Percentiles rank a stretch among this genome's conserved stretches.
Conservation (phyloP, 2,797 vertebrate genomes). For the Oryzias sinensis region DNA sequence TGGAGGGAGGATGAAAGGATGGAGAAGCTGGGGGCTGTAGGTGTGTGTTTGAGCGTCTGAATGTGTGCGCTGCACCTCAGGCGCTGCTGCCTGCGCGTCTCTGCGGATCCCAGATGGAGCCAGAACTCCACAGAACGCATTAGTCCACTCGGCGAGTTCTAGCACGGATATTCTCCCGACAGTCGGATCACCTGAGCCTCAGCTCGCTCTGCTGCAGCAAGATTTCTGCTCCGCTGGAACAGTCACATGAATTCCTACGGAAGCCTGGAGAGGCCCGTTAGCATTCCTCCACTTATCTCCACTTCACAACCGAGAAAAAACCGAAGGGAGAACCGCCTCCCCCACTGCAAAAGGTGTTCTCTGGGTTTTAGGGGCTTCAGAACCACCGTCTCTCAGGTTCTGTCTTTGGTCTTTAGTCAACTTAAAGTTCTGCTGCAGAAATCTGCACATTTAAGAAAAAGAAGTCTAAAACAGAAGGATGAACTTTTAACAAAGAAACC, state of each 20-base stretch:
- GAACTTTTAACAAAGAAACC: too few species aligned
- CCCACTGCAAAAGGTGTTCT: conserved; percentile 12
- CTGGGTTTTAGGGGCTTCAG: neutral
- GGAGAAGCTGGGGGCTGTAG: conserved; percentile 19
- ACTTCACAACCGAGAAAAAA: conserved; percentile 12
- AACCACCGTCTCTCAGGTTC: conserved; percentile 33
- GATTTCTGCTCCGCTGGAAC: conserved; percentile 49
- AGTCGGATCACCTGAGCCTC: conserved; percentile 68
- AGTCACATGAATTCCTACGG: conserved; percentile 33
- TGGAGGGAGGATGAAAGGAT: conserved; percentile 42
- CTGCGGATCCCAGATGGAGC: conserved; percentile 71
- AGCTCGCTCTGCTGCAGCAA: conserved; percentile 32
- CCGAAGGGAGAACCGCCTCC: conserved; percentile 16
- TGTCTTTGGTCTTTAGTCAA: too few species aligned
- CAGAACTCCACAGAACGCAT: conserved; percentile 65
- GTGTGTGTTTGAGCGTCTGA: conserved; percentile 22
- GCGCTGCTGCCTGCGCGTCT: conserved; percentile 49
- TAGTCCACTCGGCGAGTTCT: conserved; percentile 65
- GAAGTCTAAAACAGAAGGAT: too few species aligned
- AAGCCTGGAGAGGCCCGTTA: conserved; percentile 41
- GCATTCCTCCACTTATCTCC: conserved; percentile 18
- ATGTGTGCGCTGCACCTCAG: conserved; percentile 44
- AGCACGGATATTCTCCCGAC: conserved; percentile 47
- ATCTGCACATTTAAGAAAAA: too few species aligned
- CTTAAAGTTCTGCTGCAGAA: too few species aligned